These are phyloP conservation scores for Oreohelix idahoensis DNA, from an alignment of 1,140 invertebrate species.

Conservation along the genomic window DNA sequence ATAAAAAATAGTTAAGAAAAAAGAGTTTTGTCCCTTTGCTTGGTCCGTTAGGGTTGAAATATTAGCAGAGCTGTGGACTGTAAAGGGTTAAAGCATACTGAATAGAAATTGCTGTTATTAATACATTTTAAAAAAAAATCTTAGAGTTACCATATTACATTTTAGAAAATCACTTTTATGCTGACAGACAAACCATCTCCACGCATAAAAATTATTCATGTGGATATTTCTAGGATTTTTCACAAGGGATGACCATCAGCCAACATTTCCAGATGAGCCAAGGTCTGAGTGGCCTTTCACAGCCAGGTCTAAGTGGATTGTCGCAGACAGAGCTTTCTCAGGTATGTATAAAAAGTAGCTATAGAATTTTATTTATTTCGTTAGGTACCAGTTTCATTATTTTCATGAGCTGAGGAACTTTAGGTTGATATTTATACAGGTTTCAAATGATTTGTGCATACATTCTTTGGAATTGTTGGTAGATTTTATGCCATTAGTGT, in stretches of 20 bases:
- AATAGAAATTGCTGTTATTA: background rate
- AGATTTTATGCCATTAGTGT: no score
- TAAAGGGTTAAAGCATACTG: no score
- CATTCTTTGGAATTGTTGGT: no score
- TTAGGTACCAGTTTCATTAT: background rate
- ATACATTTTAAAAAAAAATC: background rate
- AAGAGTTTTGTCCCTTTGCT: no score
- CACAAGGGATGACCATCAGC: constrained; percentile 74
- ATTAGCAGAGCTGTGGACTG: no score
- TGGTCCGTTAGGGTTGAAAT: no score
- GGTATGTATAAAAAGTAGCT: constrained; percentile 60
- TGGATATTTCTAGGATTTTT: constrained; percentile 58
- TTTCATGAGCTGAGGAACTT: no score
- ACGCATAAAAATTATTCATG: background rate
- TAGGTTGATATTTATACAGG: no score
- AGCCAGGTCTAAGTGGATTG: constrained; percentile 73
- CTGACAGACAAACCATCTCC: background rate
- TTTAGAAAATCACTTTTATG: no score
- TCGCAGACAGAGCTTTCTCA: constrained; percentile 76
- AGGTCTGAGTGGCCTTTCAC: constrained; percentile 74
- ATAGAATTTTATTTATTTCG: background rate
- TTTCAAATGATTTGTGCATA: no score
- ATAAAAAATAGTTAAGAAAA: no score
- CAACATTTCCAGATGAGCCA: constrained; percentile 75
- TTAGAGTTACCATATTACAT: no score